Base-by-base conservation (phyloP, 2,113 vertebrate genomes). In the Anarhynchus alexandrinus region DNA sequence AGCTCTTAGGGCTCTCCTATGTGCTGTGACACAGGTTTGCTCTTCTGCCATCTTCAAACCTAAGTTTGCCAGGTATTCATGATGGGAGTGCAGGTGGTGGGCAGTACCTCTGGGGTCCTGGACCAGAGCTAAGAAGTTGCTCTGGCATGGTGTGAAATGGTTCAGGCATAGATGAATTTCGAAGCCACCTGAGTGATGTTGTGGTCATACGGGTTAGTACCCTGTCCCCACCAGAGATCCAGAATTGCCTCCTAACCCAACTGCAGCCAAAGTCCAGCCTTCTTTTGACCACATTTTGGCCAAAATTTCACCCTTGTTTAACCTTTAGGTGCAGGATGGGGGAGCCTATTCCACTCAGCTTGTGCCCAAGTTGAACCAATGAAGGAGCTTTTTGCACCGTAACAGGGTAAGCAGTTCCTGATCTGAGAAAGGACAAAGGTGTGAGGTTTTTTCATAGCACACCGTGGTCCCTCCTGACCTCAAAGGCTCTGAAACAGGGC, bases 341-440 rank as follows among this genome's bases (percentile, higher is more conserved):
- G 21, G 26, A 79, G 11, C 0, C 4, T 47, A 12, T 52, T 61
- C 17, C 54, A 40, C 15, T 69, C 0, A 0, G 7, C 62, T 70
- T 8, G 13, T 3, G 1, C 21, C 15, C 19, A 32, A 3, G 29
- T 4, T 45, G 32, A 40, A 61, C 26, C 32, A 51, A 2, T 5
- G 21, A 61, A 90, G 62, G 79, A 86, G 27, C 4, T 47, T 85
- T 83, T 65, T 21, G 30, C 4, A 5, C 27, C 13, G 7, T n/a
- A 29, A 43, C 49, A 66, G 43, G 11, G 30, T 15, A 66, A 66
- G 17, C 51, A 70, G 49, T 54, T 80, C 58, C 74, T 42, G 45
- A 20, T 73, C 23, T 69, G 62, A 76, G 47, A 79, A 80, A 76
- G 52, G 12, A 16, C 42, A 74, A 82, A 79, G 17, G 21, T 14